Conservation (phyloP, 2,888 invertebrate species). For the Drosophila subsilvestris region DNA sequence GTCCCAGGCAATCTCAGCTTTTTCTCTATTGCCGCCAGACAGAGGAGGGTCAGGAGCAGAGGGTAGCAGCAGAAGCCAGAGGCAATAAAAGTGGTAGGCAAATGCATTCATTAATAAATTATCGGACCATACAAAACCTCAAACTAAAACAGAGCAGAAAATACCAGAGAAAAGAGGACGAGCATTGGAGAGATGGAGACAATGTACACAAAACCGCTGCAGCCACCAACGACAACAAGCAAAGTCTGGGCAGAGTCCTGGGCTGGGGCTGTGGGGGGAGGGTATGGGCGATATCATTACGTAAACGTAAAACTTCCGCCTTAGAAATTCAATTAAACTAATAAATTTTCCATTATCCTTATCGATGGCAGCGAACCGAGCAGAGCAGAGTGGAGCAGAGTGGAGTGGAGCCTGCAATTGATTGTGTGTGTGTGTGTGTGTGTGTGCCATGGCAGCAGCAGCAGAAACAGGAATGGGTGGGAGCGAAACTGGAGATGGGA, state of each 20-base stretch:
- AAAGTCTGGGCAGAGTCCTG: conserved; percentile 32
- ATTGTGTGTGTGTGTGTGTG: conserved; percentile 23
- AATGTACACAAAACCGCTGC: conserved; percentile 61
- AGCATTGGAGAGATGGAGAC: conserved; percentile 31
- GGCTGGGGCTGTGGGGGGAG: conserved; percentile 15
- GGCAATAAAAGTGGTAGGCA: conserved; percentile 54
- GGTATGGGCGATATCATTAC: conserved; percentile 68
- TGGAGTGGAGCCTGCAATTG: conserved; percentile 42
- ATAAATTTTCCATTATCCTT: conserved; percentile 82
- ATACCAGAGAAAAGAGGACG: conserved; percentile 10
- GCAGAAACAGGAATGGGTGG: conserved; percentile 21
- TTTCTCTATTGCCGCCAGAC: conserved; percentile 6
- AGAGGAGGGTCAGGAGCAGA: conserved; percentile 31
- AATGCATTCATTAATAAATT: conserved; percentile 78
- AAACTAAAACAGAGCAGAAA: conserved; percentile 58
- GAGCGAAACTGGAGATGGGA: conserved; percentile 22
- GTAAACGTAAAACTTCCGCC: conserved; percentile 79
- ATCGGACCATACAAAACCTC: conserved; percentile 63
- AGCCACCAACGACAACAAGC: conserved; percentile 51
- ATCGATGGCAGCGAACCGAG: conserved; percentile 65
- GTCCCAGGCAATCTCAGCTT: conserved; percentile 7
- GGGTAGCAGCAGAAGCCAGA: not conserved
- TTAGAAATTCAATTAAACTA: conserved; percentile 83
- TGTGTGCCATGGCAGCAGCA: conserved; percentile 10
- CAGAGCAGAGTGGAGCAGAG: not conserved